Base-by-base conservation (phyloP, 2,888 invertebrate genomes). In the Volucella inflata region DNA sequence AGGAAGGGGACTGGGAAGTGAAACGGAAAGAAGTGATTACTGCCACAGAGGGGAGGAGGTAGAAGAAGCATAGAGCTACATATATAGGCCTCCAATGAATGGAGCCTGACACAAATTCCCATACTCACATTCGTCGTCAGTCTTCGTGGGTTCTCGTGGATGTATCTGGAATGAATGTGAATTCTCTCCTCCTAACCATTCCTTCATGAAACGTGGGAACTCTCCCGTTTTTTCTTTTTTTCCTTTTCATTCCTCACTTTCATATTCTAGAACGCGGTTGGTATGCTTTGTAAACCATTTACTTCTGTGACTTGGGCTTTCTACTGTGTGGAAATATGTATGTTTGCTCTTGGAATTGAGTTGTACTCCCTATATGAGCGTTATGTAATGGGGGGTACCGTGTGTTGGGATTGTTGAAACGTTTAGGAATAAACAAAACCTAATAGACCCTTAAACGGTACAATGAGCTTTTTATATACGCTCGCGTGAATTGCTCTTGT, bases 361-460 rank as follows among this genome's bases (percentile, higher is more conserved):
- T 55, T 30, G n/a, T 8, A 11, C 30, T 40, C 42, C 4, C 38
- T 53, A 21, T 38, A 51, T 11, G 12, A 46, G 8, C 8, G 44
- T 4, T 36, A 50, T 65, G 50, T 50, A 50, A 38, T 51, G 55
- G 36, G 36, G 50, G 36, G 46, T 48, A 40, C 42, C 21, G 42
- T 67, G 53, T 55, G 44, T 21, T 46, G 68, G 16, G 16, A 55
- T 51, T 67, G 51, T 53, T 12, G 42, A 44, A 55, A 46, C 55
- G 44, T 68, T 68, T 68, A 44, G 55, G 55, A 68, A 68, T 68
- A 68, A 68, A 68, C 68, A 68, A 55, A 42, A 6, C 30, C 55
- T 68, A 68, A 68, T 68, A 68, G 68, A 55, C 68, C 42, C 68
- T 68, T 68, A 68, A 68, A 36, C 36, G 68, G 55, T 12, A 44